These are phyloP conservation scores for Drosophila murphyi DNA, from an alignment of 1,140 invertebrate genomes.

Conservation along the genomic window DNA sequence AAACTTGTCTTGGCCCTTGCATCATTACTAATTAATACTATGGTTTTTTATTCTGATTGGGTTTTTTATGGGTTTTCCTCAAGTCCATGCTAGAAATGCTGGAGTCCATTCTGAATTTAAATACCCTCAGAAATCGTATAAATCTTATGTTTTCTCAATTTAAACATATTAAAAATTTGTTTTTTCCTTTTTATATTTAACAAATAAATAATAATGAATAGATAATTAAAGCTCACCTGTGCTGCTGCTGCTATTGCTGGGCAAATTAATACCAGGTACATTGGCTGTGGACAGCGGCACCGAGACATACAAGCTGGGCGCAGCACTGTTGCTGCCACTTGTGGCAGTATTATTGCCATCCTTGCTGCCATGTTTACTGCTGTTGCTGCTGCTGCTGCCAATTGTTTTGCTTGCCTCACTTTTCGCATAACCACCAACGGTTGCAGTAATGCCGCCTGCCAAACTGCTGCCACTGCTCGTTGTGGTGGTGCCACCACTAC, in stretches of 20 bases:
- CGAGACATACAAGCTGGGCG: constrained; percentile 81
- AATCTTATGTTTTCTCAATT: too few species aligned
- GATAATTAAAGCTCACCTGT: constrained; percentile 38
- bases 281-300: constrained; percentile 83
- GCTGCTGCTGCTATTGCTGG: constrained; percentile 47
- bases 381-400: constrained; percentile 43
- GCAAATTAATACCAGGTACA: constrained; percentile 84
- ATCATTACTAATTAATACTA: too few species aligned
- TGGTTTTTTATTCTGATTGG: too few species aligned
- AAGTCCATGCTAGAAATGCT: too few species aligned
- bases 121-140: too few species aligned
- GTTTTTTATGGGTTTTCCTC: too few species aligned
- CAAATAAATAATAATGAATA: too few species aligned
- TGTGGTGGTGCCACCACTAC: constrained; percentile 34
- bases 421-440: constrained; percentile 46
- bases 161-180: too few species aligned
- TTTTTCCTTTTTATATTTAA: too few species aligned
- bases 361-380: constrained; percentile 45
- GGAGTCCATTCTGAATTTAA: too few species aligned
- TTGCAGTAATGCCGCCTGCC: not conserved
- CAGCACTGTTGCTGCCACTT: constrained; percentile 31
- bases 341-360: constrained; percentile 22
- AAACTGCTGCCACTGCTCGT: constrained; percentile 33
- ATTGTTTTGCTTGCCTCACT: constrained; percentile 52
- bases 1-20: too few species aligned